phyloP scores from a whole-genome alignment of 2,888 invertebrate genomes.

The Acronicta aceris region DNA sequence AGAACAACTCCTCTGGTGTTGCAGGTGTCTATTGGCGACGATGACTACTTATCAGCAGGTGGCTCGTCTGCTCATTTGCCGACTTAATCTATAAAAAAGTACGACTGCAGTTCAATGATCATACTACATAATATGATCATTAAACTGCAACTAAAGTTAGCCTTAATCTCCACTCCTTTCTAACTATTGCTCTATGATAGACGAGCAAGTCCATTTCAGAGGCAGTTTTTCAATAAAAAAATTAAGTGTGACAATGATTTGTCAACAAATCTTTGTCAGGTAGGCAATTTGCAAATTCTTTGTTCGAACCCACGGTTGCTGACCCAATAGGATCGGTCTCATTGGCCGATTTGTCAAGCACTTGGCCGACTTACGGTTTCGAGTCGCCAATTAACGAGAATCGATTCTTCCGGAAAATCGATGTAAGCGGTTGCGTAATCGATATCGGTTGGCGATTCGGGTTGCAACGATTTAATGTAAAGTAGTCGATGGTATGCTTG shows the following conservation, averaged over 20 bases:
- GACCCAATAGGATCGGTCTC: conserved; percentile 60
- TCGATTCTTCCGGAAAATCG: conserved; percentile 81
- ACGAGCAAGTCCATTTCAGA: too few species aligned
- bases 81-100: too few species aligned
- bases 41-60: too few species aligned
- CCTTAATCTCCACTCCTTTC: too few species aligned
- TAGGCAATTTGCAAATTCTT: conserved; percentile 17
- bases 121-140: too few species aligned
- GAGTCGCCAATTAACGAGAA: conserved; percentile 72
- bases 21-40: too few species aligned
- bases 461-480: conserved; percentile 22
- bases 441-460: conserved; percentile 31
- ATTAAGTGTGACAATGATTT: neutral
- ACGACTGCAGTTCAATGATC: too few species aligned
- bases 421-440: conserved; percentile 72
- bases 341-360: conserved; percentile 76
- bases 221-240: too few species aligned
- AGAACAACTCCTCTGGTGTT: too few species aligned
- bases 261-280: neutral
- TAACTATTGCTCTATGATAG: too few species aligned
- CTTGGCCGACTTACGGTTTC: conserved; percentile 77
- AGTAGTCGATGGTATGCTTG: conserved; percentile 20
- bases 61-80: too few species aligned
- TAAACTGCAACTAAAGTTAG: too few species aligned
- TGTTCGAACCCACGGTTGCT: conserved; percentile 24